Evolutionary conservation across 2,113 vertebrate species (phyloP), one percentile per base, ranked within the genome.

Genomic region (Vimba vimba): DNA sequence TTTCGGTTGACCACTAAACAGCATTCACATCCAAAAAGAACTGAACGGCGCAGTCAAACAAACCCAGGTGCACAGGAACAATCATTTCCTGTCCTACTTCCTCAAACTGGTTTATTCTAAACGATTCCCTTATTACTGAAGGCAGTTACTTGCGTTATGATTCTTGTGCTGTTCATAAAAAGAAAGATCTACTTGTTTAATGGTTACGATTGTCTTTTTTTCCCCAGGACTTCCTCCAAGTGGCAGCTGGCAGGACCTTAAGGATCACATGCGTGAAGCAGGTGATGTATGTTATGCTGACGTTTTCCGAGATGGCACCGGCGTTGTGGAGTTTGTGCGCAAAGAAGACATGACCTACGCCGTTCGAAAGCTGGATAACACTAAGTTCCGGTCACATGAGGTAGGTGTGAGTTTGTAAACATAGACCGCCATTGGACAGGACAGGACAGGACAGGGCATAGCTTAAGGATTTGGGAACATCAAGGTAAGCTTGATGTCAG

Each of bases 211-310:
- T 75, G 55, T 57, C 55, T 25, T 50, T 76, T n/a, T 30, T 30
- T 30, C 30, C 2, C 78, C 2, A 96, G 95, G 96, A 88, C 96
- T 96, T 90, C 95, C 95, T 83, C 95, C 95, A 0, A 96, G 96
- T 85, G 96, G 95, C 89, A 97, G 96, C 92, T 97, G 96, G 97
- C 96, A 97, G 94, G 96, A 97, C 94, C 94, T 97, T 90, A 96
- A 97, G 93, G 95, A 97, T 92, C 96, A 96, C 89, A 95, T 93
- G 95, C 92, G 95, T 69, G 96, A 96, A 92, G 95, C 96, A 91
- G 96, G 95, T 91, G 96, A 96, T 85, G 95, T 96, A 92, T 97
- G 95, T 95, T 97, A 96, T 66, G 95, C 96, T 87, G 96, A 96
- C 84, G 95, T 96, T 83, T 95, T 95, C 92, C 94, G 95, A 84